phyloP scores from a whole-genome alignment of 2,888 invertebrate genomes.

The Eremobia ochroleuca region DNA sequence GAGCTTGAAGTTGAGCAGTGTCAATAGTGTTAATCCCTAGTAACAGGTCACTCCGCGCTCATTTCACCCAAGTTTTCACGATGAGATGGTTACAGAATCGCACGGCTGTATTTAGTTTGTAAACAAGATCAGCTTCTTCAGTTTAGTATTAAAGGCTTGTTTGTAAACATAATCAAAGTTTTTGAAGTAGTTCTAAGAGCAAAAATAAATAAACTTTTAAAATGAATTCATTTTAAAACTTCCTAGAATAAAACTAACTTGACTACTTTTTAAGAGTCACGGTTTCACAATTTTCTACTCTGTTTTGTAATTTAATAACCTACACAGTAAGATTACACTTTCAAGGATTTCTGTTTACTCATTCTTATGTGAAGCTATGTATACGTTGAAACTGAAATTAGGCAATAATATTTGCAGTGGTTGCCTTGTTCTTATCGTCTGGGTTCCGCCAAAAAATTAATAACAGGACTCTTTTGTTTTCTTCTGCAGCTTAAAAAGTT shows the following conservation, averaged over 20 bases:
- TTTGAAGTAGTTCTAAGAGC: background rate
- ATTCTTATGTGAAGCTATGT: conserved; percentile 28
- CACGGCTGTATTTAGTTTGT: background rate
- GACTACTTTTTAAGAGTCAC: conserved; percentile 6
- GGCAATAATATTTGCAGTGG: conserved; percentile 49
- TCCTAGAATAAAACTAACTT: background rate
- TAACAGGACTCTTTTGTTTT: background rate
- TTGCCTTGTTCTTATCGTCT: conserved; percentile 27
- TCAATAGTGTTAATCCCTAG: too few species aligned
- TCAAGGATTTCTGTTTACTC: conserved; percentile 61
- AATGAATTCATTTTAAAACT: background rate
- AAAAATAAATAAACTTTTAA: background rate
- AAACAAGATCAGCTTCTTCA: background rate
- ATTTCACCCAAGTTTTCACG: too few species aligned
- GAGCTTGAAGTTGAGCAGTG: too few species aligned
- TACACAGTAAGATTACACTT: conserved; percentile 45
- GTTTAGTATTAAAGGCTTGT: background rate
- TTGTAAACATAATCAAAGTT: background rate
- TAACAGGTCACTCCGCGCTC: too few species aligned
- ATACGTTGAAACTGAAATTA: conserved; percentile 64
- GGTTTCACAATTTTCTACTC: conserved; percentile 29
- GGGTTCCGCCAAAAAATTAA: conserved; percentile 53
- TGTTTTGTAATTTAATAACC: conserved; percentile 21
- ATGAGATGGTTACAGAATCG: too few species aligned
- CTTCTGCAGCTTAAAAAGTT: conserved; percentile 16